Evolutionary conservation across 2,113 vertebrate genomes (phyloP), one percentile per base, ranked within the genome.

Genomic region (Mungos mungo): DNA sequence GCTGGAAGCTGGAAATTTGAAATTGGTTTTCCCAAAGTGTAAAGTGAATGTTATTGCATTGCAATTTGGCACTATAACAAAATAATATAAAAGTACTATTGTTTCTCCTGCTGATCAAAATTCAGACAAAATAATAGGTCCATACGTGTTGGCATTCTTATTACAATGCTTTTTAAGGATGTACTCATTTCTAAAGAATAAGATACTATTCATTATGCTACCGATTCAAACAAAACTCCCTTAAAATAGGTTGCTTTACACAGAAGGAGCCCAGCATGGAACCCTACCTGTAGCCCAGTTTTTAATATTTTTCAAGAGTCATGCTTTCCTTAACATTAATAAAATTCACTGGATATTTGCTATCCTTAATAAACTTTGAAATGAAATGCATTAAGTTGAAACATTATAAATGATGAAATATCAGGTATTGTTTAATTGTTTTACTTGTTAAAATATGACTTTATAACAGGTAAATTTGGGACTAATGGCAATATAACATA

Each of bases 1-100:
- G 35, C 27, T 79, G 68, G 72, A 93, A 82, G 29, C 29, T 97
- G 35, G 15, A 77, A 45, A 82, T 89, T 90, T 96, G 33, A 88
- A 94, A 87, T 50, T 86, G 79, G 7, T 57, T 93, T 74, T 84
- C 27, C 84, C 29, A 91, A 95, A 65, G 27, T 54, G 7, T 95
- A 85, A 83, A 93, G 79, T 92, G 33, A 81, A 86, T n/a, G 29
- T 45, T 21, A 81, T 31, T 96, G n/a, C 15, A 29, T 25, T 85
- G 29, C 0, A 77, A 66, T 92, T 93, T 93, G 50, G 25, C 9
- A n/a, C 1, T 66, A 63, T n/a, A 63, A 1, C 6, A 71, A 9
- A 85, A 57, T 45, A 72, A 72, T 69, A 87, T 50, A 65, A 92
- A 95, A 87, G 9, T 69, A 76, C 71, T 68, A 31, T 90, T 82